A percentile compares a stretch with the other conserved stretches of the same genome.
phyloP scores from a whole-genome alignment of 2,113 vertebrate genomes.

The Hippolais icterina region DNA sequence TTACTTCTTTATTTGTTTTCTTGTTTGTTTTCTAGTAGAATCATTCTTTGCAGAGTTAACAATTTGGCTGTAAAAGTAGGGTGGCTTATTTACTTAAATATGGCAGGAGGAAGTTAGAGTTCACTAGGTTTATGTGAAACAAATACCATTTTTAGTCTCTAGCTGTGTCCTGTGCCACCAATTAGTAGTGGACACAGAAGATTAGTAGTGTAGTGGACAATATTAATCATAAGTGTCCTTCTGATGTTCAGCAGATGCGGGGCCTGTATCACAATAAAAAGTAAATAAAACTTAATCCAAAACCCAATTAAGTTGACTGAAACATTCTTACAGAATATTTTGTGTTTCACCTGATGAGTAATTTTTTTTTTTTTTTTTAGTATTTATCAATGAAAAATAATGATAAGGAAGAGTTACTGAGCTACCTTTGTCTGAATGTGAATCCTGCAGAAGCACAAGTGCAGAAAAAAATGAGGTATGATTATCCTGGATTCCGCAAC shows the following conservation, averaged over 20 bases:
- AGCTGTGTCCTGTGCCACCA: neutral
- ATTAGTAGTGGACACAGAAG: too few species aligned
- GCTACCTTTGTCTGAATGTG: neutral
- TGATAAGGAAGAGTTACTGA: neutral
- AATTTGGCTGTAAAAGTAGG: neutral
- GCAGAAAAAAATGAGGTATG: fast-evolving
- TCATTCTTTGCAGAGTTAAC: neutral
- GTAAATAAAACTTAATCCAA: neutral
- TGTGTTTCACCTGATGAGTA: neutral
- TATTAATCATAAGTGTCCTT: neutral
- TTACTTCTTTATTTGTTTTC: neutral
- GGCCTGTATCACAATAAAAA: fast-evolving
- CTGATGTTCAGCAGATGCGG: neutral
- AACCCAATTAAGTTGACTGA: neutral
- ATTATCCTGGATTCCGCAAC: neutral
- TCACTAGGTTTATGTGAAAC: neutral
- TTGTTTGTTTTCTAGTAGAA: neutral
- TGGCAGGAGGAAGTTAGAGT: neutral
- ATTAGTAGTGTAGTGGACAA: too few species aligned
- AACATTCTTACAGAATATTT: fast-evolving
- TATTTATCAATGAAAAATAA: neutral
- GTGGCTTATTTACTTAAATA: neutral
- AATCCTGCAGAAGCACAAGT: neutral
- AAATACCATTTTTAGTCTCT: neutral
- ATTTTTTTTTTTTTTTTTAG: neutral